Conservation (phyloP, 2,113 vertebrate genomes). For the Crocuta crocuta region DNA sequence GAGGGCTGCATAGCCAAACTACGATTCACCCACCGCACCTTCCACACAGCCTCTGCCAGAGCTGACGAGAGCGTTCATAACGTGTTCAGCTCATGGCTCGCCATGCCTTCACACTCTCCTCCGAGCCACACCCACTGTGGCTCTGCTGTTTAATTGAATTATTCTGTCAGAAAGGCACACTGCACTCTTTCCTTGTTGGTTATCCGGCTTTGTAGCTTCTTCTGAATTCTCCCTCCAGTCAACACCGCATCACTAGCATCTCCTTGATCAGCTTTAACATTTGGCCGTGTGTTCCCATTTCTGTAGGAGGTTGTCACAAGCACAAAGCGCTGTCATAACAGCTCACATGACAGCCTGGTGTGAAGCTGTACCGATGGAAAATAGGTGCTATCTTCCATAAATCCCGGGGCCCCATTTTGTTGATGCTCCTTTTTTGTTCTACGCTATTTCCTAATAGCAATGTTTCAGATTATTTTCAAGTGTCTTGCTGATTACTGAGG, state of each 20-base stretch:
- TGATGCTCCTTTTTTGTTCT: too few species aligned
- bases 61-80: accelerated
- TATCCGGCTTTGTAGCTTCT: neutral
- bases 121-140: neutral
- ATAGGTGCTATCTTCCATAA: neutral
- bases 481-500: neutral
- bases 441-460: neutral
- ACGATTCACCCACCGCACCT: neutral
- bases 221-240: neutral
- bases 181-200: neutral
- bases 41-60: neutral
- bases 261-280: neutral
- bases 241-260: neutral
- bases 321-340: neutral
- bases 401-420: neutral
- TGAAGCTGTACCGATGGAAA: neutral
- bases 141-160: neutral
- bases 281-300: neutral
- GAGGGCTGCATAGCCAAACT: neutral
- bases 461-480: constrained; percentile 13
- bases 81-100: neutral
- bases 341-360: neutral
- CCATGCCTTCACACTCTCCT: neutral
- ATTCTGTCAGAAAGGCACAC: neutral
- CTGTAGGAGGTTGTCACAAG: neutral